Conservation (phyloP, 35 echinoderm and acorn worm species). For the Diadema setosum region DNA sequence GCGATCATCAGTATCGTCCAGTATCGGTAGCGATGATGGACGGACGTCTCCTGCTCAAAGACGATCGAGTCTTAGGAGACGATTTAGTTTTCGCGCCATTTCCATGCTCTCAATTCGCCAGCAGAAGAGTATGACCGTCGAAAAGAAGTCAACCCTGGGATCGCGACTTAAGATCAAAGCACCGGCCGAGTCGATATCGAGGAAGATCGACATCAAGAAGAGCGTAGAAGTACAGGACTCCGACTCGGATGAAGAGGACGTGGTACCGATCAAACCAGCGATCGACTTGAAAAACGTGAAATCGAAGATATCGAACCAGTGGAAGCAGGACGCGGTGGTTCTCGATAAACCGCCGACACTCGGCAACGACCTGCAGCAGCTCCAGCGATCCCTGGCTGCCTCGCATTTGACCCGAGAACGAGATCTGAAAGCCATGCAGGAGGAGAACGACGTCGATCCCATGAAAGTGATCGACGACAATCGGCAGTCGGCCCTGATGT, state of each 20-base stretch:
- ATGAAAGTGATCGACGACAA: constrained; percentile 48
- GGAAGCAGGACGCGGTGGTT: constrained; percentile 1
- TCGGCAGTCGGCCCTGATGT: background rate
- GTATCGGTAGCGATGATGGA: background rate
- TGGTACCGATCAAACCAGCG: background rate
- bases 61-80: background rate
- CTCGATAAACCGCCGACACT: constrained; percentile 40
- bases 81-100: constrained; percentile 29
- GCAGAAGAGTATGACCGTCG: background rate
- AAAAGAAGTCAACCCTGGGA: constrained; percentile 31
- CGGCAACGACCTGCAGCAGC: constrained; percentile 17
- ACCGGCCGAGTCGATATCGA: background rate
- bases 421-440: constrained; percentile 42
- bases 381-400: constrained; percentile 37
- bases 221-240: constrained; percentile 41
- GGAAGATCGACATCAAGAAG: constrained; percentile 21
- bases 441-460: constrained; percentile 37
- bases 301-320: constrained; percentile 23
- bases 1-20: too few species aligned
- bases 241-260: constrained; percentile 37
- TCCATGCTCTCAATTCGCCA: background rate
- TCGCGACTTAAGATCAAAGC: constrained; percentile 6
- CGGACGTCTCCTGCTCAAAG: background rate
- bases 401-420: constrained; percentile 33
- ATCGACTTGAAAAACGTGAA: background rate